Conservation (phyloP, 2,113 vertebrate genomes). For the Podocnemis expansa region DNA sequence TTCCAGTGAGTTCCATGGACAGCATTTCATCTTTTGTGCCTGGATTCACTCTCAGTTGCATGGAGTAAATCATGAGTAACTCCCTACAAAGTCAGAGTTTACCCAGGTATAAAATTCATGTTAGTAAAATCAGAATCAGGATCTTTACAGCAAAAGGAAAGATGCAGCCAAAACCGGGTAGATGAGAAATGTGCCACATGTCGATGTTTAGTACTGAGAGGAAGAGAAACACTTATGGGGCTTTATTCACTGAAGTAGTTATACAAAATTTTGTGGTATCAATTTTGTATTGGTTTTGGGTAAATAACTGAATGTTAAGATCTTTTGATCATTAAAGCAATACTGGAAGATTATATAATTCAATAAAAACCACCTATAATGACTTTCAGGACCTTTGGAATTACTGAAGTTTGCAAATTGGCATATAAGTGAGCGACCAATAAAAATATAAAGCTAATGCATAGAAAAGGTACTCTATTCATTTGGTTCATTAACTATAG, state of each 20-base stretch:
- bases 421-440: not conserved
- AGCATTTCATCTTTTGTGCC: not conserved
- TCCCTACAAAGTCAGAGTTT: not conserved
- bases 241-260: not conserved
- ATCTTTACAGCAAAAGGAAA: not conserved
- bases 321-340: slow-evolving; percentile 71
- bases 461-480: not conserved
- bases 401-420: slow-evolving; percentile 69
- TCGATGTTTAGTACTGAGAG: not conserved
- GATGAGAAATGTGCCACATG: not conserved
- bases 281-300: not conserved
- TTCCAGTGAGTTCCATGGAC: not conserved
- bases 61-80: not conserved
- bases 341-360: slow-evolving; percentile 54
- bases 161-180: not conserved
- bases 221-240: not conserved
- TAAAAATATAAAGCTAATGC: not conserved
- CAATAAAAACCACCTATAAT: not conserved
- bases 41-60: not conserved
- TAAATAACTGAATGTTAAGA: slow-evolving; percentile 48
- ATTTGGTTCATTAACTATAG: not conserved
- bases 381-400: not conserved
- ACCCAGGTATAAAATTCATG: not conserved
- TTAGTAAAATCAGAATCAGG: not conserved
- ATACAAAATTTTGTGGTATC: not conserved